phyloP scores from a whole-genome alignment of 92 coral and sea anemone species.

The Bergia sp. region DNA sequence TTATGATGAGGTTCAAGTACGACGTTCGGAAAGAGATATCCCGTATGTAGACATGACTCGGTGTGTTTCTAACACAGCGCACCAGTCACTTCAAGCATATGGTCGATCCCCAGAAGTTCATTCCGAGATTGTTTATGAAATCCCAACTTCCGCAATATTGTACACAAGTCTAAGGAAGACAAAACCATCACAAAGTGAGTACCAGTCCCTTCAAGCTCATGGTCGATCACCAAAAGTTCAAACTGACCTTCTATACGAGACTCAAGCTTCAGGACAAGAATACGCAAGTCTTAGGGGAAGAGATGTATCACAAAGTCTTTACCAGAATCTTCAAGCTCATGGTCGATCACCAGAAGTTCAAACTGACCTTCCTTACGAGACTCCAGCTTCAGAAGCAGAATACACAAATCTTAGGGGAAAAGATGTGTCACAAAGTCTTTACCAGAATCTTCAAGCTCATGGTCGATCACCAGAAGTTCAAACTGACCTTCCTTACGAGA shows the following conservation, averaged over 20 bases:
- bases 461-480: too few relatives aligned
- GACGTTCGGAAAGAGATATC: not conserved
- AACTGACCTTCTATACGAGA: not conserved
- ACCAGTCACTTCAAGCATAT: not conserved
- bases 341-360: constrained; percentile 3
- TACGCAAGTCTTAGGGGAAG: not conserved
- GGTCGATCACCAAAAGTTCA: not conserved
- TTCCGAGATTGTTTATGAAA: not conserved
- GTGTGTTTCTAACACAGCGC: not conserved
- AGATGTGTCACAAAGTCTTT: too few relatives aligned
- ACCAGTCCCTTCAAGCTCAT: not conserved
- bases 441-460: too few relatives aligned
- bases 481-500: too few relatives aligned
- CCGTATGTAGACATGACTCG: not conserved
- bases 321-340: not conserved
- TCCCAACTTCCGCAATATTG: not conserved
- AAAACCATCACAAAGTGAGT: not conserved
- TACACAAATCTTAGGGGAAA: too few relatives aligned
- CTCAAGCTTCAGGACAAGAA: not conserved
- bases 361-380: not conserved
- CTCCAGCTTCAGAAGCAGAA: too few relatives aligned
- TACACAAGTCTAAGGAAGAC: not conserved
- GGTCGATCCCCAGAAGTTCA: not conserved
- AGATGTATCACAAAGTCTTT: not conserved
- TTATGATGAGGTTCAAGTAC: not conserved